Evolutionary conservation across 2,113 vertebrate species (phyloP), one percentile per base, ranked within the genome.

Genomic region (Orthonyx spaldingii): DNA sequence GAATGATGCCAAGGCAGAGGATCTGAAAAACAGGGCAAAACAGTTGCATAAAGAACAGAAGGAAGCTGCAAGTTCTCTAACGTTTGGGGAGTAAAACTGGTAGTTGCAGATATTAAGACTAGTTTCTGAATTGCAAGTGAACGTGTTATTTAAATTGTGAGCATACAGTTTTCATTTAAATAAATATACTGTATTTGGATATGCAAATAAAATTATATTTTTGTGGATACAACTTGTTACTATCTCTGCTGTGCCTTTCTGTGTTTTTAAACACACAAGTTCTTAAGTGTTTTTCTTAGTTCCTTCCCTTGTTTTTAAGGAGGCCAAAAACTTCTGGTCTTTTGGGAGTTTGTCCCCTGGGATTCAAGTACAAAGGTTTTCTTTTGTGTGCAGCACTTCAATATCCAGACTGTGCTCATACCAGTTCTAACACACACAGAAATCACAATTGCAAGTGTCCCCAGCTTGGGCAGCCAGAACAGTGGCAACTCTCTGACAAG

Each of bases 21-120:
- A 98, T 37, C 96, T 99, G 87, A 99, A 99, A 98, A 99, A 98
- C 71, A 98, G 98, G 85, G 99, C 99, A 3, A 98, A 42, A 90
- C 93, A 98, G 63, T 90, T 99, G 50, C 98, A 99, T 53, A 98
- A 98, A 65, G 97, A 98, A 66, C 98, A 98, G 89, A 98, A 98
- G 46, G 97, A 98, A 91, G 95, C 75, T 11, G 42, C 94, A 11
- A 95, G 55, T n/a, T 97, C 98, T 30, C 52, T 99, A 87, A 97
- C 77, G 0, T 98, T 97, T 94, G 96, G 98, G 91, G 95, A 98
- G 88, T 96, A 94, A 98, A 74, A 41, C 30, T 47, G 65, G 59
- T 37, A 57, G 42, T 26, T 71, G 71, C n/a, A 41, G 24, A 52
- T 88, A 22, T 2, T 77, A 55, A 50, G n/a, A 30, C 26, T 49